Percentiles rank a stretch among this genome's conserved stretches.
Conservation (phyloP, 2,797 vertebrate genomes). For the Anabas testudineus region DNA sequence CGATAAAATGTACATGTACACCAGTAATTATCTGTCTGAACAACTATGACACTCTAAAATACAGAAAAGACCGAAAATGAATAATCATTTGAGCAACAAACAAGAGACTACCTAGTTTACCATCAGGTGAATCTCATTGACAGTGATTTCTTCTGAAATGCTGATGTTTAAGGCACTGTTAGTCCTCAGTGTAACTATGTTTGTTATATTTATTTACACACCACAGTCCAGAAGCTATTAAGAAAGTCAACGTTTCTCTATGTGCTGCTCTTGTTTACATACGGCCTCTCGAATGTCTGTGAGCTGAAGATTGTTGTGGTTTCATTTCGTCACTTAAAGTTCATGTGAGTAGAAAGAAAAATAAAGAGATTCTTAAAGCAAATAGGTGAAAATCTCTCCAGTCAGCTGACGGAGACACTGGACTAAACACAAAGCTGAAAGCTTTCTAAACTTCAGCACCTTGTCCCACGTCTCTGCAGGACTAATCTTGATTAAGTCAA, state of each 20-base stretch:
- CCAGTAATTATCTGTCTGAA: no score
- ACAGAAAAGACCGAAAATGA: no score
- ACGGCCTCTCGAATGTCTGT: background rate
- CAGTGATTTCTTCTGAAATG: no score
- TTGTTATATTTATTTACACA: background rate
- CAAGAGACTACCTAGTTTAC: no score
- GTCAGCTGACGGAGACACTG: background rate
- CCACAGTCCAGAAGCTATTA: background rate
- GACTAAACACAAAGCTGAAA: background rate
- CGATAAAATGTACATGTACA: no score
- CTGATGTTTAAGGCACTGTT: no score
- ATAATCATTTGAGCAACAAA: no score
- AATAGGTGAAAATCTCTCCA: background rate
- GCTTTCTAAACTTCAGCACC: slow-evolving; percentile 2
- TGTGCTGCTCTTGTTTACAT: background rate
- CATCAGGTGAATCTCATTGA: no score
- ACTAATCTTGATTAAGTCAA: background rate
- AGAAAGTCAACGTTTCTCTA: background rate
- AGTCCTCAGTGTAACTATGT: no score
- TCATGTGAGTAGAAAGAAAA: background rate
- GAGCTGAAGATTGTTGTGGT: background rate
- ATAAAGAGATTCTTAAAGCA: background rate
- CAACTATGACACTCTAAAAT: no score
- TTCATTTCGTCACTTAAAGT: background rate
- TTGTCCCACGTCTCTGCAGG: background rate